Evolutionary conservation across 2,797 vertebrate species (phyloP).

Genomic region (Atherinosoma microstoma): DNA sequence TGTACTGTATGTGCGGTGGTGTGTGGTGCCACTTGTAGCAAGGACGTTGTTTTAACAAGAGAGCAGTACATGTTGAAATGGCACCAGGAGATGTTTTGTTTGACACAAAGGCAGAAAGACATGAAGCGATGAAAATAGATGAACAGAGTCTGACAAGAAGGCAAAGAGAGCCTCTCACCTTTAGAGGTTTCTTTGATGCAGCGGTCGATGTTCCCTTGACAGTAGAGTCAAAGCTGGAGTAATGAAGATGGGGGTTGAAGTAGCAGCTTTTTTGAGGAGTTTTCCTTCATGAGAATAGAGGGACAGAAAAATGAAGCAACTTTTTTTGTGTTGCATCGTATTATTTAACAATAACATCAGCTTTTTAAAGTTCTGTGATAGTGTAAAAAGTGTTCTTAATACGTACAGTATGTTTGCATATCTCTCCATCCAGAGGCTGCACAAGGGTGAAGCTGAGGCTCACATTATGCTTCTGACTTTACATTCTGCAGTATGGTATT

Average conservation of each 20-base stretch:
- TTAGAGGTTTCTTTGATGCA: conserved; percentile 32
- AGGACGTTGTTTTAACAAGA: conserved; percentile 42
- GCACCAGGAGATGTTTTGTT: conserved; percentile 7
- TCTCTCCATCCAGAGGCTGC: neutral
- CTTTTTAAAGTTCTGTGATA: neutral
- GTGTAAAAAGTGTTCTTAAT: no score
- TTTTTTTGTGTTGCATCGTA: conserved; percentile 6
- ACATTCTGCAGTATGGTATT: conserved; percentile 1
- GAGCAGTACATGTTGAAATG: conserved; percentile 21
- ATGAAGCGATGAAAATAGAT: conserved; percentile 24
- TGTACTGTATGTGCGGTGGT: conserved; percentile 11
- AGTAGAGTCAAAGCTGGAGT: conserved; percentile 33
- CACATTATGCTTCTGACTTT: neutral
- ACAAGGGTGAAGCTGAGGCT: neutral
- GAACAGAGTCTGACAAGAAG: conserved; percentile 27
- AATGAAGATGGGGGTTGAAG: conserved; percentile 35
- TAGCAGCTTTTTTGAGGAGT: conserved; percentile 14
- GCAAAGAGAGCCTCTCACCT: conserved; percentile 22
- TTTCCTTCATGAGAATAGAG: neutral
- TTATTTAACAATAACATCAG: neutral
- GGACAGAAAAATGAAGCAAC: neutral
- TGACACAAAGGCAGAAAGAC: conserved; percentile 39
- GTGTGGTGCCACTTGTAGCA: conserved; percentile 23
- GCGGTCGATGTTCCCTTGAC: conserved; percentile 16
- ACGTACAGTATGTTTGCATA: neutral